Evolutionary conservation across 2,888 invertebrate species (phyloP).

Genomic region (Dorcus hopei): DNA sequence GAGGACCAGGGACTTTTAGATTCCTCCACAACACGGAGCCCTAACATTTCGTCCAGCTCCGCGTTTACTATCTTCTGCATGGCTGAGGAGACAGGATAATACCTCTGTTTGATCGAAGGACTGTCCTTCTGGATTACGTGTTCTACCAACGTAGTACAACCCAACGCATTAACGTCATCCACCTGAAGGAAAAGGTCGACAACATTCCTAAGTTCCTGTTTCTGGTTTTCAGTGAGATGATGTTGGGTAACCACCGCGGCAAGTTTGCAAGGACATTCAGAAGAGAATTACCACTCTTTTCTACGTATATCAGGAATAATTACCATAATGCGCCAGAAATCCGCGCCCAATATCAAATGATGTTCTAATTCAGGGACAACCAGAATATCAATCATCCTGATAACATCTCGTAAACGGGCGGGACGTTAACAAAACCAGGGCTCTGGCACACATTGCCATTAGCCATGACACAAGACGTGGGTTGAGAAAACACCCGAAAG

Average conservation of each 20-base stretch:
- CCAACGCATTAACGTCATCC: not conserved
- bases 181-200: not conserved
- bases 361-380: not conserved
- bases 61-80: constrained; percentile 19
- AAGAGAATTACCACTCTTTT: not conserved
- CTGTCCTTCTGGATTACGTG: constrained; percentile 1
- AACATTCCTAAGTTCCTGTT: not conserved
- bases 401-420: not conserved
- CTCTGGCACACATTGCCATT: not conserved
- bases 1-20: constrained; percentile 1
- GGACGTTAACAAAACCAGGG: not conserved
- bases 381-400: not conserved
- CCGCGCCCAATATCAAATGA: constrained; percentile 5
- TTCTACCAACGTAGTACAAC: constrained; percentile 7
- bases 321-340: constrained; percentile 8
- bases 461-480: not conserved
- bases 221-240: not conserved
- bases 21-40: constrained; percentile 31
- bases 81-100: constrained; percentile 23
- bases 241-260: not conserved
- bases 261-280: not conserved
- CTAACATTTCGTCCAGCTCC: constrained; percentile 36
- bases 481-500: not conserved
- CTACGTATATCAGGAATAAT: constrained; percentile 5
- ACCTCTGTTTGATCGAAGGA: constrained; percentile 23